phyloP scores from a whole-genome alignment of 2,113 vertebrate genomes.

The Chiloscyllium plagiosum region DNA sequence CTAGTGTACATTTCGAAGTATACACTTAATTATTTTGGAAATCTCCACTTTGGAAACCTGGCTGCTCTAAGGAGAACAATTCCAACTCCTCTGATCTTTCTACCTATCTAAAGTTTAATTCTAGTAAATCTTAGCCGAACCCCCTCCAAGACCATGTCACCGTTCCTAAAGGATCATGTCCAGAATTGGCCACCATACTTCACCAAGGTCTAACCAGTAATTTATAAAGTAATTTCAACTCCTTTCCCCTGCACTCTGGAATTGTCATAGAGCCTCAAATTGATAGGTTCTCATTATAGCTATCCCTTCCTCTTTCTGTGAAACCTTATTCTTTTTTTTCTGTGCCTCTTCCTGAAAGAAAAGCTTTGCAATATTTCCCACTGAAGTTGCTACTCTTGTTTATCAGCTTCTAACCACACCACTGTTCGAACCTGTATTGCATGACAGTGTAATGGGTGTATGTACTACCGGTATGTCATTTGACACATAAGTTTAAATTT shows the following conservation, averaged over 20 bases:
- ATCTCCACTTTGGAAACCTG: too few species aligned
- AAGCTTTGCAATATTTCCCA: neutral
- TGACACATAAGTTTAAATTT: neutral
- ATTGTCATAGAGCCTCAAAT: neutral
- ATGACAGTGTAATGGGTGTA: neutral
- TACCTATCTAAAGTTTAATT: too few species aligned
- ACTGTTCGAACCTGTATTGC: neutral
- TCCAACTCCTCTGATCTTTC: too few species aligned
- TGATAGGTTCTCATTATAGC: neutral
- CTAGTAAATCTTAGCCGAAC: too few species aligned
- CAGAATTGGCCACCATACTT: neutral
- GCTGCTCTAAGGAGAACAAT: too few species aligned
- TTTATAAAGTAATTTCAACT: neutral
- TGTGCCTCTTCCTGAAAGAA: neutral
- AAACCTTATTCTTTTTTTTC: neutral
- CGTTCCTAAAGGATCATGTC: too few species aligned
- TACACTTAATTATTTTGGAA: too few species aligned
- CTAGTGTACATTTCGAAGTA: too few species aligned
- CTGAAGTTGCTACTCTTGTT: neutral
- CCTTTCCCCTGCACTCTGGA: neutral
- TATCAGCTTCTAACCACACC: neutral
- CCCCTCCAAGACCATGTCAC: too few species aligned
- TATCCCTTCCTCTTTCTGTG: neutral
- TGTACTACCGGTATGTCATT: neutral
- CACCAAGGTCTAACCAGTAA: neutral